These are phyloP conservation scores for Xenops minutus DNA, from an alignment of 2,797 vertebrate species.

Conservation along the genomic window DNA sequence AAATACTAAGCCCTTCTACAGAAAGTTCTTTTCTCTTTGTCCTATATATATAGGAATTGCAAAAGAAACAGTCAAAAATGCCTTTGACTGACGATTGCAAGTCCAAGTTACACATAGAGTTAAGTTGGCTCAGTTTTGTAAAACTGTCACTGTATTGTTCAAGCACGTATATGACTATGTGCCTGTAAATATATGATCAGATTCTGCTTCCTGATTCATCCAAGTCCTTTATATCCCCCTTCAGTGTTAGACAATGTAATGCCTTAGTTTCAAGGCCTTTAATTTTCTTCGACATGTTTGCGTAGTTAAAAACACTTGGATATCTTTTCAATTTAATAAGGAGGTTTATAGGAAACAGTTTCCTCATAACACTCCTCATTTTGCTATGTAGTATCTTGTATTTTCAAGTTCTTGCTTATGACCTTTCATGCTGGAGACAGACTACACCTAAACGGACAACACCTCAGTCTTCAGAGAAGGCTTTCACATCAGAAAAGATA, in stretches of 20 bases:
- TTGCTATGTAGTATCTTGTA: not conserved
- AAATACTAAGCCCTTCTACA: not conserved
- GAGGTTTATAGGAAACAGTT: not conserved
- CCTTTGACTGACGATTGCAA: not conserved
- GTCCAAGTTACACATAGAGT: not conserved
- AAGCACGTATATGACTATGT: not conserved
- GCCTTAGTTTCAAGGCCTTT: not conserved
- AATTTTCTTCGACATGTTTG: not conserved
- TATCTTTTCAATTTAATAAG: not conserved
- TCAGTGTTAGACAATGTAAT: not conserved
- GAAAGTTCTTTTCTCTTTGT: not conserved
- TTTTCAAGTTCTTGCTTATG: not conserved
- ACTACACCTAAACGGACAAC: conserved; percentile 2
- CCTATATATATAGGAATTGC: not conserved
- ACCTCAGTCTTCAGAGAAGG: not conserved
- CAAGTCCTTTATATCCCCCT: not conserved
- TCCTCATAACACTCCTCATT: not conserved
- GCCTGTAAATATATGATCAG: not conserved
- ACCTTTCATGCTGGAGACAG: conserved; percentile 16
- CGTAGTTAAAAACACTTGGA: not conserved
- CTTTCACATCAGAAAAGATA: not conserved
- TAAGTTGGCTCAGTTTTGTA: not conserved
- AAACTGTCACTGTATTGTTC: not conserved
- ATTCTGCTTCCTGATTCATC: not conserved
- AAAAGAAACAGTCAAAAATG: not conserved